Conservation (phyloP, 2,888 invertebrate genomes). For the Fragum whitleyi region DNA sequence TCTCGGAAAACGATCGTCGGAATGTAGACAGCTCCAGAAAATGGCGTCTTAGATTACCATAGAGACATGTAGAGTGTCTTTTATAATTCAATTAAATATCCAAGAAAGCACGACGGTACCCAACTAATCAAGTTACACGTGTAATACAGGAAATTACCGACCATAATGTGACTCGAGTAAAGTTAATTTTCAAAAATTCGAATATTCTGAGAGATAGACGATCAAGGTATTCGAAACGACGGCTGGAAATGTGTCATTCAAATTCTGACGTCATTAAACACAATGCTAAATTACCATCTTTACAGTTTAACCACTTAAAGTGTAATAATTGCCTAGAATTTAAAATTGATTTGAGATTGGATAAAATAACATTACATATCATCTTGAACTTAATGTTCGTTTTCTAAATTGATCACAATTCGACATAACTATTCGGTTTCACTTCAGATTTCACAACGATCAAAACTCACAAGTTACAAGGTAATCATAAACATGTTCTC, state of each 20-base stretch:
- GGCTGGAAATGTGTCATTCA: not conserved
- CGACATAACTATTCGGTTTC: no score
- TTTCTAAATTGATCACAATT: no score
- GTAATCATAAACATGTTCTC: no score
- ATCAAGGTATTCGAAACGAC: not conserved
- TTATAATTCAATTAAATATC: conserved; percentile 20
- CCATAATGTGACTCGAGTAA: conserved; percentile 16
- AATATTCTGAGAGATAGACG: conserved; percentile 12
- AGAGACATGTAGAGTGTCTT: conserved; percentile 13
- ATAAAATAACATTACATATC: no score
- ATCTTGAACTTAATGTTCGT: no score
- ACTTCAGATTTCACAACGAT: no score
- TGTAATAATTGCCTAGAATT: no score
- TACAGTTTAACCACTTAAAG: no score
- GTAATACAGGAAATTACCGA: conserved; percentile 14
- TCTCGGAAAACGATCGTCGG: not conserved
- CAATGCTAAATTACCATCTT: no score
- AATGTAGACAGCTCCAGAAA: not conserved
- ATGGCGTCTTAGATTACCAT: not conserved
- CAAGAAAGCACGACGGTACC: not conserved
- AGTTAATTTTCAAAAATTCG: conserved; percentile 20
- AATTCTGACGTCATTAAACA: no score
- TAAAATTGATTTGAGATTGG: no score
- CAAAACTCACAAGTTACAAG: no score
- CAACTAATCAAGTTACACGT: conserved; percentile 13